Conservation (phyloP, 2,888 invertebrate genomes). For the Eueremaeus valkanovi region DNA sequence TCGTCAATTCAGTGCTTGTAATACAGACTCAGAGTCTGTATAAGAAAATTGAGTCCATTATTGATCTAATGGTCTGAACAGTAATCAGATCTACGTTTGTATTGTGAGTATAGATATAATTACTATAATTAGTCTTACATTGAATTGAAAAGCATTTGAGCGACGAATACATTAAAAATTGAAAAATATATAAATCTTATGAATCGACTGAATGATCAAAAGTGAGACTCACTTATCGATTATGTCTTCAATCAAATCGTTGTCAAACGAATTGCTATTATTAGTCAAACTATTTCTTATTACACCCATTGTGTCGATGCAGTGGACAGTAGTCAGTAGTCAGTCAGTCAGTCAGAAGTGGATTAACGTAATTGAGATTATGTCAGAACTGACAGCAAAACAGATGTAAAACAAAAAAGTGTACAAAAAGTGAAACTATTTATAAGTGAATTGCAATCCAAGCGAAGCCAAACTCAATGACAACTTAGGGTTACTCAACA, state of each 20-base stretch:
- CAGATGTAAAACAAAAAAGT: not conserved
- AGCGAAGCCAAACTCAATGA: not conserved
- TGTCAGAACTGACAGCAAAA: conserved; percentile 32
- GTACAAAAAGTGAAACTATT: conserved; percentile 16
- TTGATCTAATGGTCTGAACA: no score
- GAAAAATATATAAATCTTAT: no score
- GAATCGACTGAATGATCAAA: no score
- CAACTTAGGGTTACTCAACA: no score
- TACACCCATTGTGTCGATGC: conserved; percentile 2
- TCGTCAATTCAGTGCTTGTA: no score
- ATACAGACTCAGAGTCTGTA: no score
- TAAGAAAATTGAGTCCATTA: no score
- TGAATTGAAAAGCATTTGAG: no score
- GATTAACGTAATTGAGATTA: not conserved
- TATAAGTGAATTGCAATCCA: not conserved
- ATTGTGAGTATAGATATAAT: no score
- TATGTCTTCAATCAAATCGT: conserved; percentile 23
- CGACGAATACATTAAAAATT: no score
- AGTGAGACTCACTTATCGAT: conserved; percentile 30
- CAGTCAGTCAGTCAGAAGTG: not conserved
- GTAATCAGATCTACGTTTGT: no score
- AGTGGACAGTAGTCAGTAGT: not conserved
- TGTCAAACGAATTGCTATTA: not conserved
- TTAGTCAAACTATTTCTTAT: not conserved
- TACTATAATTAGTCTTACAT: no score